Base-by-base conservation (phyloP, 2,888 invertebrate genomes). In the Rhagium mordax region DNA sequence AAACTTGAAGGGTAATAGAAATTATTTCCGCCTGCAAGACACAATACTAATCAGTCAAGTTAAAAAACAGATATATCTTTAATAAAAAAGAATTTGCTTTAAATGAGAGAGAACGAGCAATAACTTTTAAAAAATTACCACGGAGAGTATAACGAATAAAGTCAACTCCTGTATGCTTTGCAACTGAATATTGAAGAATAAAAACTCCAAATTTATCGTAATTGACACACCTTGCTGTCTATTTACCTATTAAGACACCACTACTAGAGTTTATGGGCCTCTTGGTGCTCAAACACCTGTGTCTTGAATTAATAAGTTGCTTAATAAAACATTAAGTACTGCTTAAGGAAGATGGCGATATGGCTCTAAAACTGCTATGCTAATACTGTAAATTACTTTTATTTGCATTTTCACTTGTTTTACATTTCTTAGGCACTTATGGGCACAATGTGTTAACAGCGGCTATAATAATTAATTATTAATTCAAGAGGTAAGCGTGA, bases 121-220 rank as follows among this genome's bases (percentile, higher is more conserved):
- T 13, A 41, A 41, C 13, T 41, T n/a, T 5, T 41, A 13, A 13
- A 41, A 13, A n/a, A 41, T 10, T 3, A 41, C 41, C 4, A 41
- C 13, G 4, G 3, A 68, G 67, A 71, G 71, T 75, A 70, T 71
- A 67, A 72, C 67, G 64, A 72, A 75, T 75, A 71, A 72, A 72
- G 72, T 72, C 75, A 75, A 70, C 70, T 55, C 49, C 29, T 62
- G 64, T 71, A 71, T 59, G 74, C 69, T 71, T 69, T 49, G 33
- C 21, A 47, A 60, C 51, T 60, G 61, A 59, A 69, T 70, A 69
- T 62, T 64, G 70, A 57, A 65, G 33, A 53, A 62, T 57, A 65
- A 74, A 74, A 71, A 71, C 47, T 60, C n/a, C 51, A 65, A 55
- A 71, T 71, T 71, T 73, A 75, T 65, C 49, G 65, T 51, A 51